Conservation (phyloP, 1,140 invertebrate species). For the Alviniconcha marisindica region DNA sequence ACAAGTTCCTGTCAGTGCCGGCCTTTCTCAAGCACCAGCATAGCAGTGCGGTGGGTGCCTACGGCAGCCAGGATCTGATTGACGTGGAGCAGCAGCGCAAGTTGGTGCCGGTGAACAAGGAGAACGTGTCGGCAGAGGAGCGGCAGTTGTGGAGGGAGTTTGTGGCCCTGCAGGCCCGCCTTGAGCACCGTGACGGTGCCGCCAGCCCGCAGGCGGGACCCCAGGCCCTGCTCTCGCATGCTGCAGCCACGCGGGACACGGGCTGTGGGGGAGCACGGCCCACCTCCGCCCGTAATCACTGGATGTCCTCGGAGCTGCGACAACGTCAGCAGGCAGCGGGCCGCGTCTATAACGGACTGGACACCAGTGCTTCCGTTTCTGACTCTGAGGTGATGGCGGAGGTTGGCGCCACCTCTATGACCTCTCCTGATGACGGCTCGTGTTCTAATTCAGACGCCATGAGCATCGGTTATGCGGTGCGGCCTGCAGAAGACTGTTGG, state of each 20-base stretch:
- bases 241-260: too few species aligned
- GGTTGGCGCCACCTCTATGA: background rate
- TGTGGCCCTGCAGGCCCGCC: conserved; percentile 40
- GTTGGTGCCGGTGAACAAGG: conserved; percentile 54
- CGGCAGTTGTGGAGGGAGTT: conserved; percentile 67
- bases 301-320: background rate
- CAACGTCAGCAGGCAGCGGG: background rate
- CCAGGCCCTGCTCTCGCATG: background rate
- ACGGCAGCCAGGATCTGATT: conserved; percentile 47
- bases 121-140: conserved; percentile 57
- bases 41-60: conserved; percentile 42
- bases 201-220: conserved; percentile 21
- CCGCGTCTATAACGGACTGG: conserved; percentile 3
- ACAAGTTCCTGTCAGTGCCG: conserved; percentile 65
- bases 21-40: conserved; percentile 68
- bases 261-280: background rate
- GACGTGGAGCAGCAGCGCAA: conserved; percentile 55
- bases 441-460: background rate
- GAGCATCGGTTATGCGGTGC: too few species aligned
- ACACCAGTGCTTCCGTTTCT: background rate
- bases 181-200: conserved; percentile 33
- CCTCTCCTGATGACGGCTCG: background rate
- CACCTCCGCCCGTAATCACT: background rate
- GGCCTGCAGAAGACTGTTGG: background rate
- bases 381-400: background rate